Evolutionary conservation across 2,113 vertebrate genomes (phyloP).

Genomic region (Lamprotornis superbus): DNA sequence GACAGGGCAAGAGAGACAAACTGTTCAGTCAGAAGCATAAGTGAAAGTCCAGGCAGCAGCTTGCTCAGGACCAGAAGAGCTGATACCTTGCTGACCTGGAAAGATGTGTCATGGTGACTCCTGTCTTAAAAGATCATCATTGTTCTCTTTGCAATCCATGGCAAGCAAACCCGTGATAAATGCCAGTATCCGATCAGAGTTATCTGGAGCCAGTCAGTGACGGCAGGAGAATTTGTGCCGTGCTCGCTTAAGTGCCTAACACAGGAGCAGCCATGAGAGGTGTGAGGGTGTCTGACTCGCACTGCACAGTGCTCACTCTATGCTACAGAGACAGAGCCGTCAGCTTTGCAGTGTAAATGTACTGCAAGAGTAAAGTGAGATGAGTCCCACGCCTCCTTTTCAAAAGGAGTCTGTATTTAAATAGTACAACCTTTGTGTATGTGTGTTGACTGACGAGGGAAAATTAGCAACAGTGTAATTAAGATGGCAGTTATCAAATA

Average conservation of each 20-base stretch:
- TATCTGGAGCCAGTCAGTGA: neutral
- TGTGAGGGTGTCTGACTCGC: neutral
- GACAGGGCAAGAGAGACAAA: neutral
- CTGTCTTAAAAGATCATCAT: neutral
- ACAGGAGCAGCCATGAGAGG: neutral
- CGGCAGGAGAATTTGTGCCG: neutral
- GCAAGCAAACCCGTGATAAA: neutral
- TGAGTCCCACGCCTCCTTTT: neutral
- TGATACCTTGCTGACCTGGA: neutral
- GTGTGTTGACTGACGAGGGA: neutral
- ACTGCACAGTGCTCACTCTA: accelerated
- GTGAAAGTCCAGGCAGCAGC: neutral
- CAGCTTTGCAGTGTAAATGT: neutral
- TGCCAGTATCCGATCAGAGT: neutral
- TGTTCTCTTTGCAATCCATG: neutral
- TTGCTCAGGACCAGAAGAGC: neutral
- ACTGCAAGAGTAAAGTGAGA: neutral
- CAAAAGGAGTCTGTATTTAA: neutral
- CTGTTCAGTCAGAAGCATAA: neutral
- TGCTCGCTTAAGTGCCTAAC: neutral
- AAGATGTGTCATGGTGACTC: neutral
- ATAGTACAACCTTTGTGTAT: accelerated
- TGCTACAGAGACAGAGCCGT: neutral
- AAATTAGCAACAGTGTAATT: neutral
- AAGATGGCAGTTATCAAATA: neutral